phyloP scores from a whole-genome alignment of 2,888 invertebrate genomes.

The Geotrupes spiniger region DNA sequence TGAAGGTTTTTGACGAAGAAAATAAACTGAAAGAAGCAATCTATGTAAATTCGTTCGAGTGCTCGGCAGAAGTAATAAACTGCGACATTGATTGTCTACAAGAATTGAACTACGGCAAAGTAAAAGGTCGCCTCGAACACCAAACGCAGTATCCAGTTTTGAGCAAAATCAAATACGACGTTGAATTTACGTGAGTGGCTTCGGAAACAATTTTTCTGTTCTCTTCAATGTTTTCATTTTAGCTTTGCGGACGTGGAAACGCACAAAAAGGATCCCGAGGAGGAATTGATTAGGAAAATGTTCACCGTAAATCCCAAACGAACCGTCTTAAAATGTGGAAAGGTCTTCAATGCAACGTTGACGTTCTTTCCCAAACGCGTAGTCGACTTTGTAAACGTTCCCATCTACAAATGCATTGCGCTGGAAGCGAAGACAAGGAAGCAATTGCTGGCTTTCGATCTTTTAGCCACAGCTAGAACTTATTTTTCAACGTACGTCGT shows the following conservation, averaged over 20 bases:
- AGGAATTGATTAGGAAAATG: conserved; percentile 21
- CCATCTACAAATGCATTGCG: conserved; percentile 37
- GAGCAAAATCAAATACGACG: conserved; percentile 46
- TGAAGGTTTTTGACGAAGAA: conserved; percentile 51
- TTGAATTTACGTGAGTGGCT: conserved; percentile 17
- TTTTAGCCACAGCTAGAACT: conserved; percentile 39
- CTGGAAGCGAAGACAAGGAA: conserved; percentile 36
- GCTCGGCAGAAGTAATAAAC: conserved; percentile 61
- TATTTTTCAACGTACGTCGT: conserved; percentile 34
- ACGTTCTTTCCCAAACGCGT: conserved; percentile 34
- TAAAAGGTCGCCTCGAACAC: conserved; percentile 57
- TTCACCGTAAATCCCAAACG: conserved; percentile 21
- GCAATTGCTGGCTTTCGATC: conserved; percentile 34
- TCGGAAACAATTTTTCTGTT: not conserved
- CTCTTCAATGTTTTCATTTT: conserved; percentile 10
- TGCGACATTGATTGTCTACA: conserved; percentile 53
- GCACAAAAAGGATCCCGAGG: conserved; percentile 16
- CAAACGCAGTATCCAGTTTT: conserved; percentile 52
- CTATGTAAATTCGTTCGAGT: conserved; percentile 25
- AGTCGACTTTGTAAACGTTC: conserved; percentile 35
- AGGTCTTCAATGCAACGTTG: conserved; percentile 28
- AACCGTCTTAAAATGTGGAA: conserved; percentile 25
- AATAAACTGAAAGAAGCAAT: conserved; percentile 45
- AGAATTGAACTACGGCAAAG: conserved; percentile 55
- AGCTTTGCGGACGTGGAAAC: conserved; percentile 29